Evolutionary conservation across 2,888 invertebrate genomes (phyloP).

Genomic region (Nowickia ferox): DNA sequence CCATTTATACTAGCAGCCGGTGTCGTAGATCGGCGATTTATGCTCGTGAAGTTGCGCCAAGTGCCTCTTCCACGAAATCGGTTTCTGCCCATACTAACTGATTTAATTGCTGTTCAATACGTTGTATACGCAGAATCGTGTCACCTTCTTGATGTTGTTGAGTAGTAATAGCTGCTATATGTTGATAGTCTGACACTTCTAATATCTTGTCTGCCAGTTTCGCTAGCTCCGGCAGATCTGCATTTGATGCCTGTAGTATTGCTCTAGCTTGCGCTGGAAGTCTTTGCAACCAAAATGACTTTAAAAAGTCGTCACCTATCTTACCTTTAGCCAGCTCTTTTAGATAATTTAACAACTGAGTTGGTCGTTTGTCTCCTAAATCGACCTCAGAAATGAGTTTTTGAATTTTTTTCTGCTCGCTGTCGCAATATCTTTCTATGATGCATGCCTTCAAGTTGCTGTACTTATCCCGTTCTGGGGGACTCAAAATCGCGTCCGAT

Average conservation of each 20-base stretch:
- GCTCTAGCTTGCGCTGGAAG: constrained; percentile 7
- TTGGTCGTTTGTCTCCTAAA: constrained; percentile 2
- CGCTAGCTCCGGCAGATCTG: constrained; percentile 2
- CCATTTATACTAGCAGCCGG: neutral
- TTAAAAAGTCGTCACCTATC: constrained; percentile 6
- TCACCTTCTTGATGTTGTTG: neutral
- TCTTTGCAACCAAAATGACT: constrained; percentile 26
- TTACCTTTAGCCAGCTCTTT: no score
- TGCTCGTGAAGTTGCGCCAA: neutral
- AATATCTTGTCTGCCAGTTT: constrained; percentile 23
- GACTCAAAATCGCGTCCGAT: no score
- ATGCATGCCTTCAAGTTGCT: no score
- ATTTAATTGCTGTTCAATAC: constrained; percentile 25
- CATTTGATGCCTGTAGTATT: constrained; percentile 27
- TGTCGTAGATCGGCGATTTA: neutral
- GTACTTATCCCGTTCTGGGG: no score
- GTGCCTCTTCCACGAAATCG: neutral
- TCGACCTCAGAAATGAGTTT: constrained; percentile 48
- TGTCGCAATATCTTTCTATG: constrained; percentile 31
- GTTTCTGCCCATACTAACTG: neutral
- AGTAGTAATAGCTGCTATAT: neutral
- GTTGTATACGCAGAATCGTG: constrained; percentile 8
- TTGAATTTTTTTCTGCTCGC: constrained; percentile 67
- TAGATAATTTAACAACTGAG: constrained; percentile 67
- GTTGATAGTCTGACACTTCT: neutral